phyloP scores from a whole-genome alignment of 2,797 vertebrate genomes.

The Xenentodon cancila region DNA sequence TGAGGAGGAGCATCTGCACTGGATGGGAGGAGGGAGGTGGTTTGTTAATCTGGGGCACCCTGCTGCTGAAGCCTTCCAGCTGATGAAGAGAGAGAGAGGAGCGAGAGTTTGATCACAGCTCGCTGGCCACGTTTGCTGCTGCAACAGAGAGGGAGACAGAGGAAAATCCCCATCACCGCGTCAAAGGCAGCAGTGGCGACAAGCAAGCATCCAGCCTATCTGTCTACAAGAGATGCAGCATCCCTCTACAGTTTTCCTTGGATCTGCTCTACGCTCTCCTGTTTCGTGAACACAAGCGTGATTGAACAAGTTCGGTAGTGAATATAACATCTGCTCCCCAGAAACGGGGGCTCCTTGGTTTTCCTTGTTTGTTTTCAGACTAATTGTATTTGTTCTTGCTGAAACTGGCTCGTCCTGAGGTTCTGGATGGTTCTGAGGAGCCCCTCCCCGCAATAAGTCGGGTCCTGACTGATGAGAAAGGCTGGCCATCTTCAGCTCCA shows the following conservation, averaged over 20 bases:
- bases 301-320: constrained; percentile 6
- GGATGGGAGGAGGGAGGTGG: constrained; percentile 49
- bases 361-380: background rate
- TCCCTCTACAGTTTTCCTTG: constrained; percentile 34
- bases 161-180: constrained; percentile 69
- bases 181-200: constrained; percentile 52
- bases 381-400: background rate
- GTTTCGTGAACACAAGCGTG: constrained; percentile 6
- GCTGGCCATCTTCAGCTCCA: constrained; percentile 47
- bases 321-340: background rate
- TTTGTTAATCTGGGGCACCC: constrained; percentile 76
- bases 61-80: constrained; percentile 76
- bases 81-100: constrained; percentile 55
- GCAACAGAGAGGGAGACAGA: constrained; percentile 54
- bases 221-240: constrained; percentile 28
- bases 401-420: constrained; percentile 9
- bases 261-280: constrained; percentile 27
- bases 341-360: constrained; percentile 8
- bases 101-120: constrained; percentile 76
- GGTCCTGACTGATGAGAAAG: constrained; percentile 39
- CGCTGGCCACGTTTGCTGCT: constrained; percentile 72
- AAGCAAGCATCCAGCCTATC: constrained; percentile 34
- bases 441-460: constrained; percentile 15
- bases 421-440: constrained; percentile 35
- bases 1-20: constrained; percentile 30